A percentile compares a stretch with the other conserved stretches of the same genome.
These are phyloP conservation scores for Brachionus calyciflorus DNA, from an alignment of 1,140 invertebrate genomes.

Conservation along the genomic window DNA sequence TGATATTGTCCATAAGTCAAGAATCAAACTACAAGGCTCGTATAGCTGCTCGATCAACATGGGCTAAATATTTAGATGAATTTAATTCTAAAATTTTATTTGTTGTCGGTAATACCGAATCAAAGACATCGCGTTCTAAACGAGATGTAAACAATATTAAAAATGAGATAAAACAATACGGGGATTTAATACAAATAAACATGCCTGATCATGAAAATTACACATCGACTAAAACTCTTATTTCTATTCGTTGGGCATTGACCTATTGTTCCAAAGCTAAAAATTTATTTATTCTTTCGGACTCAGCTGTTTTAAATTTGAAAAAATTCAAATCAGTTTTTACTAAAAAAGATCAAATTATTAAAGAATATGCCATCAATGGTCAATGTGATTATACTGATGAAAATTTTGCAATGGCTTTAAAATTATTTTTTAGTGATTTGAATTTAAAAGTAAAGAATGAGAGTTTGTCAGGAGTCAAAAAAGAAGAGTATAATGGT, in stretches of 20 bases:
- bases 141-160: neutral
- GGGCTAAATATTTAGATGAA: conserved; percentile 29
- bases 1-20: neutral
- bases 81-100: conserved; percentile 32
- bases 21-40: neutral
- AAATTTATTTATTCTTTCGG: conserved; percentile 11
- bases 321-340: neutral
- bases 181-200: conserved; percentile 27
- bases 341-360: neutral
- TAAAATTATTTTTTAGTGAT: conserved; percentile 36
- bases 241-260: conserved; percentile 33
- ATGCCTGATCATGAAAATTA: conserved; percentile 43
- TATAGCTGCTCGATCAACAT: conserved; percentile 25
- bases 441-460: conserved; percentile 9
- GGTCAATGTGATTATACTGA: conserved; percentile 36
- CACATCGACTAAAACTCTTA: conserved; percentile 22
- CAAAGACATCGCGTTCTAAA: neutral
- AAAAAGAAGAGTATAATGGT: neutral
- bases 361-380: neutral
- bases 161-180: neutral
- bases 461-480: neutral
- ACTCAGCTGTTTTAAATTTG: conserved; percentile 32
- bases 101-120: neutral
- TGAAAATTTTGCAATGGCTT: conserved; percentile 39
- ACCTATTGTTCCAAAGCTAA: conserved; percentile 24